Conservation (phyloP, 2,888 invertebrate genomes). For the Didymodactylos carnosus region DNA sequence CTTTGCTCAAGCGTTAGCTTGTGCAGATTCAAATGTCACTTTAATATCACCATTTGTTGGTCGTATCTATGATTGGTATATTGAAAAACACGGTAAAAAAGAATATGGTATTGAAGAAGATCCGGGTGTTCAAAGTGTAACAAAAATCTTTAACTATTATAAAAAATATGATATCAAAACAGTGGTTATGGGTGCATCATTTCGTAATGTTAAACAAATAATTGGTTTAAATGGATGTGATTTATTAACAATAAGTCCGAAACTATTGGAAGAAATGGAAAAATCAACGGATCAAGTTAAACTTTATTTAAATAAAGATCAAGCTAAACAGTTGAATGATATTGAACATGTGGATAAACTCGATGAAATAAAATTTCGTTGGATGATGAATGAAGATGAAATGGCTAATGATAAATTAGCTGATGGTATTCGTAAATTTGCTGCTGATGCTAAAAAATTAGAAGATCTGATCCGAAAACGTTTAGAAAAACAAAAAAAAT, state of each 20-base stretch:
- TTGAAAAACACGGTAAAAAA: conserved; percentile 66
- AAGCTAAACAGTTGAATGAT: conserved; percentile 40
- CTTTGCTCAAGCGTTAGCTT: conserved; percentile 83
- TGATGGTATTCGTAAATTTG: conserved; percentile 91
- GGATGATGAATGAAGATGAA: conserved; percentile 85
- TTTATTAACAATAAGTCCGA: conserved; percentile 74
- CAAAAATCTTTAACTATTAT: conserved; percentile 89
- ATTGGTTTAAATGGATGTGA: conserved; percentile 83
- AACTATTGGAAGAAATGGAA: conserved; percentile 37
- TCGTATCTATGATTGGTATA: conserved; percentile 87
- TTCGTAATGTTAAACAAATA: conserved; percentile 81
- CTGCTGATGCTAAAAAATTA: conserved; percentile 62
- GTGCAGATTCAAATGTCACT: conserved; percentile 89
- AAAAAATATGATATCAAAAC: conserved; percentile 92
- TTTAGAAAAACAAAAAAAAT: background rate
- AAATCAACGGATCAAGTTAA: background rate
- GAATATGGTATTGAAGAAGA: conserved; percentile 63
- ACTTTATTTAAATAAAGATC: conserved; percentile 6
- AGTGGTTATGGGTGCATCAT: conserved; percentile 97
- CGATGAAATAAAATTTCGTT: conserved; percentile 72
- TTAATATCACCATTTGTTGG: conserved; percentile 98
- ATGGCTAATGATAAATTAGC: conserved; percentile 93
- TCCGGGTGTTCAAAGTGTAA: conserved; percentile 62
- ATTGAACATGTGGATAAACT: conserved; percentile 36
- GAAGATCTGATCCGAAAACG: conserved; percentile 5